Evolutionary conservation across 2,888 invertebrate species (phyloP).

Genomic region (Polyommatus icarus): DNA sequence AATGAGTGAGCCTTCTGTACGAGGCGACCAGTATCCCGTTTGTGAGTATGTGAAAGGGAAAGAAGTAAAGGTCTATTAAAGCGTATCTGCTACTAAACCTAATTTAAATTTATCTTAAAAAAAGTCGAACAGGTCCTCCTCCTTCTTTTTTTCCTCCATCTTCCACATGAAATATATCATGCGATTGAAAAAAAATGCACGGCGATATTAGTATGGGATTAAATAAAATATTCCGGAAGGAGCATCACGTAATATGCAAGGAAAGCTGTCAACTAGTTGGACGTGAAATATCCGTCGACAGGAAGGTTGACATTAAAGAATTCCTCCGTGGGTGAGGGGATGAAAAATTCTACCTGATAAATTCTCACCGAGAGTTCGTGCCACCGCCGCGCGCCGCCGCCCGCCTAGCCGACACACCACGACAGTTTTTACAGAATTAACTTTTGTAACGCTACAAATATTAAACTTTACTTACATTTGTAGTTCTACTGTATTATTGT

Average conservation of each 20-base stretch:
- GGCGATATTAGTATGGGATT: background rate
- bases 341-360: constrained; percentile 24
- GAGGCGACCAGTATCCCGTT: background rate
- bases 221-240: constrained; percentile 13
- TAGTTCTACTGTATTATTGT: background rate
- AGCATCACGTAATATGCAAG: constrained; percentile 26
- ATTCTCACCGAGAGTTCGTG: background rate
- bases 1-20: background rate
- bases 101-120: background rate
- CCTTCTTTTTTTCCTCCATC: too few relatives aligned
- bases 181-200: background rate
- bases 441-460: constrained; percentile 9
- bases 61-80: too few relatives aligned
- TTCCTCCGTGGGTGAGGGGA: constrained; percentile 27
- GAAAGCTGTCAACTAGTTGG: constrained; percentile 26
- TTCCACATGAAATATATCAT: background rate
- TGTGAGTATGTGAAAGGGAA: background rate
- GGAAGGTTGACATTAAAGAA: constrained; percentile 30
- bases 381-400: background rate
- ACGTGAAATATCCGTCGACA: constrained; percentile 28
- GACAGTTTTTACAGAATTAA: background rate
- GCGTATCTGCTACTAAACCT: background rate
- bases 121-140: too few relatives aligned
- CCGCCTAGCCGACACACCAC: background rate
- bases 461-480: background rate